Conservation (phyloP, 2,888 invertebrate species). For the Synergus japonicus region DNA sequence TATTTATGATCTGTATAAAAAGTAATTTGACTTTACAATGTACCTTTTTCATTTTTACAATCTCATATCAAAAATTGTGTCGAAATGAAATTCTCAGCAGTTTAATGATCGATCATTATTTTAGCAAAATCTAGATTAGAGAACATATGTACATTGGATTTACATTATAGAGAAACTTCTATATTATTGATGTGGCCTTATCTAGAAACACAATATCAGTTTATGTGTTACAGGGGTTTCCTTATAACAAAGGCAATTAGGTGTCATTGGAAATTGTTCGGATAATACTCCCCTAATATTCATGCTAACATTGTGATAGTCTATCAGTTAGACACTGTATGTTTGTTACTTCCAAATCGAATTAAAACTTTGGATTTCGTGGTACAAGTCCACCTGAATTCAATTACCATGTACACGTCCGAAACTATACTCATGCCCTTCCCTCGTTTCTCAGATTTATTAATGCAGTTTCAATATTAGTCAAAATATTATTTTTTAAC, state of each 20-base stretch:
- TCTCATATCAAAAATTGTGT: too few relatives aligned
- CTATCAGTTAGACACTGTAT: slow-evolving; percentile 17
- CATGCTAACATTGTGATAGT: slow-evolving; percentile 7
- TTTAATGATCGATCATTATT: too few relatives aligned
- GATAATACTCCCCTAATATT: slow-evolving; percentile 1
- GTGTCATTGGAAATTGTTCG: slow-evolving; percentile 3
- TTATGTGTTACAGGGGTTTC: not conserved
- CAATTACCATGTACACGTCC: not conserved
- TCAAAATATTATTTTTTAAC: not conserved
- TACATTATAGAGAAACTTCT: too few relatives aligned
- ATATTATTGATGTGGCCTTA: not conserved
- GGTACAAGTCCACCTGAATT: not conserved
- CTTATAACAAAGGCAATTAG: not conserved
- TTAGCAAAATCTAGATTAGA: too few relatives aligned
- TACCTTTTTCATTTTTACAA: too few relatives aligned
- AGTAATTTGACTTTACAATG: too few relatives aligned
- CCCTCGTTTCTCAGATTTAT: not conserved
- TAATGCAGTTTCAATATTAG: not conserved
- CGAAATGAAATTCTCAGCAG: too few relatives aligned
- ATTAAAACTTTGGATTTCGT: slow-evolving; percentile 10
- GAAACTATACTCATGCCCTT: not conserved
- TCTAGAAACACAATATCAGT: not conserved
- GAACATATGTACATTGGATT: too few relatives aligned
- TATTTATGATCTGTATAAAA: too few relatives aligned
- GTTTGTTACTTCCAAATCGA: slow-evolving; percentile 24